A percentile compares a stretch with the other conserved stretches of the same genome.
These are phyloP conservation scores for Conus betulinus DNA, from an alignment of 1,140 invertebrate species.

Conservation along the genomic window DNA sequence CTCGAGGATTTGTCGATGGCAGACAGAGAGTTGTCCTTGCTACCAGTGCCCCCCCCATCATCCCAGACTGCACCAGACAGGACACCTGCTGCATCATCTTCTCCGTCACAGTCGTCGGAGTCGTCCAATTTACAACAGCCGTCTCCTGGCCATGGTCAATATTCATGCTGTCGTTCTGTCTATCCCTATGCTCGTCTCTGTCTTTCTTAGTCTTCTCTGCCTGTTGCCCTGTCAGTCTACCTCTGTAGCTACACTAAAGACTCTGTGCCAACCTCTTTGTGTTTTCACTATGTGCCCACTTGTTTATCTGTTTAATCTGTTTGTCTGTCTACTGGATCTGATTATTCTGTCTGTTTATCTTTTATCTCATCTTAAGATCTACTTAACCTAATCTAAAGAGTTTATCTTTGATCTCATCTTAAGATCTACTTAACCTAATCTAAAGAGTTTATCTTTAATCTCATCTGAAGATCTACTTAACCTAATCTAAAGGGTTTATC, in stretches of 20 bases:
- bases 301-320: neutral
- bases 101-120: slow-evolving; percentile 39
- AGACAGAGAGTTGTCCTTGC: slow-evolving; percentile 9
- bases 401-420: no score
- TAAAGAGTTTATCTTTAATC: no score
- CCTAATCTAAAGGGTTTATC: no score
- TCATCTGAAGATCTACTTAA: no score
- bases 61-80: slow-evolving; percentile 11
- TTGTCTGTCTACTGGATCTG: neutral
- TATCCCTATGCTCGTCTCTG: neutral
- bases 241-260: neutral
- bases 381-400: no score
- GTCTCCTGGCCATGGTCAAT: slow-evolving; percentile 47
- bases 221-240: neutral
- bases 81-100: neutral
- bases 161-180: slow-evolving; percentile 12
- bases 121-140: slow-evolving; percentile 33
- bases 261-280: neutral
- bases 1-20: slow-evolving; percentile 40
- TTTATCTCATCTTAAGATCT: no score
- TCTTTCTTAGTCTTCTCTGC: neutral
- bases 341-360: neutral
- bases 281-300: neutral
- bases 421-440: no score
- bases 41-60: neutral